A percentile compares a stretch with the other conserved stretches of the same genome.
Conservation (phyloP, 2,797 vertebrate species). For the Notoglanidium macrostoma region DNA sequence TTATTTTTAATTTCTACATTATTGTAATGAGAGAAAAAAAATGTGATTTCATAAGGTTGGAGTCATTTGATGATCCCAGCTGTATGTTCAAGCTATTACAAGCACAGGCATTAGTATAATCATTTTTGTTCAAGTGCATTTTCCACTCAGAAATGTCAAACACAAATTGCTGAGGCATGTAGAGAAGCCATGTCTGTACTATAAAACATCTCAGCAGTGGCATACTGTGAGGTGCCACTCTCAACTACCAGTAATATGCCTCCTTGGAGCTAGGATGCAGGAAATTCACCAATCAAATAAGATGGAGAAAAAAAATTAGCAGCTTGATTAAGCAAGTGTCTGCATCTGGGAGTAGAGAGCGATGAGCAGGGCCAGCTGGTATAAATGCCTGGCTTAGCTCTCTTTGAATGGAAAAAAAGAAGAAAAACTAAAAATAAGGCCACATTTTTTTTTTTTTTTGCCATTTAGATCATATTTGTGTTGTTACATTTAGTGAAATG, state of each 20-base stretch:
- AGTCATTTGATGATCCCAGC: not conserved
- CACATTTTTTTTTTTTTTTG: not conserved
- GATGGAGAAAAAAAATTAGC: not conserved
- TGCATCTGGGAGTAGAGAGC: constrained; percentile 1
- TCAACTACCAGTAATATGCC: constrained; percentile 9
- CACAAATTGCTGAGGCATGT: constrained; percentile 22
- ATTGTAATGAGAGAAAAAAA: not conserved
- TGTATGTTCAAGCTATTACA: not conserved
- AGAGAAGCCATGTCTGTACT: not conserved
- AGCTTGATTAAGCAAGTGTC: constrained; percentile 16
- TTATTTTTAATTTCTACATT: not conserved
- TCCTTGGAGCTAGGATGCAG: constrained; percentile 13
- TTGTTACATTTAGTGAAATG: not conserved
- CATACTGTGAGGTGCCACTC: not conserved
- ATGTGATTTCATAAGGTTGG: no score
- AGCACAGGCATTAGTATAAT: constrained; percentile 1
- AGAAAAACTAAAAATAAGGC: not conserved
- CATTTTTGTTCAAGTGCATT: constrained; percentile 16
- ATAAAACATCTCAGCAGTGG: constrained; percentile 20
- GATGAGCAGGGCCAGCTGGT: constrained; percentile 22
- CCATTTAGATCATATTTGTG: not conserved
- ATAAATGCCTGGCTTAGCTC: not conserved
- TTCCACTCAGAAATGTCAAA: constrained; percentile 17
- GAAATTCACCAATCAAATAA: constrained; percentile 9
- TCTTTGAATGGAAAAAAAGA: not conserved